phyloP scores from a whole-genome alignment of 1,140 invertebrate genomes.

The Brachionus rotundiformis region DNA sequence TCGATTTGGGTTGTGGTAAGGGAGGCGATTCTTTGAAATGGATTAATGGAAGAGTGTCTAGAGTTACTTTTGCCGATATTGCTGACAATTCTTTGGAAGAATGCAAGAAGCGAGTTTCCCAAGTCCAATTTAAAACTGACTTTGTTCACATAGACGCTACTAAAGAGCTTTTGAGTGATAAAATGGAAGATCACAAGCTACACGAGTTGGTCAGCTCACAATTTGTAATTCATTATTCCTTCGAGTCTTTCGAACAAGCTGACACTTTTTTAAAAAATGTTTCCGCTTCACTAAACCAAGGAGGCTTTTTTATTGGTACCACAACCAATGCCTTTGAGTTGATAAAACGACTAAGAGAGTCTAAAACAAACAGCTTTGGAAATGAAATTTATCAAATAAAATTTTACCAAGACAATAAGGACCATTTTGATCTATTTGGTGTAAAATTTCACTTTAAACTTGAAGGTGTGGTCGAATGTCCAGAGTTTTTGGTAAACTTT shows the following conservation, averaged over 20 bases:
- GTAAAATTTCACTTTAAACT: conserved; percentile 93
- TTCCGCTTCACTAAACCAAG: conserved; percentile 79
- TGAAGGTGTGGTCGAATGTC: conserved; percentile 94
- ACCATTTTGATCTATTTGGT: conserved; percentile 81
- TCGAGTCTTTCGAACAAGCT: conserved; percentile 86
- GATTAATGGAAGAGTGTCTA: conserved; percentile 69
- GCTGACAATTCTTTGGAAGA: conserved; percentile 87
- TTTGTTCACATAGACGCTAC: conserved; percentile 89
- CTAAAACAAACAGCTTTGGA: conserved; percentile 73
- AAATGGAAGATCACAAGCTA: conserved; percentile 61
- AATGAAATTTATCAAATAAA: conserved; percentile 83
- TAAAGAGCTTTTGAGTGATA: conserved; percentile 71
- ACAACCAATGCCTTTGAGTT: conserved; percentile 90
- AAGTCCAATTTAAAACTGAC: conserved; percentile 74
- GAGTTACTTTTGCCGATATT: conserved; percentile 71
- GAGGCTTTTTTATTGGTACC: conserved; percentile 94
- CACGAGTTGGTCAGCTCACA: conserved; percentile 93
- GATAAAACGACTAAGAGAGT: conserved; percentile 72
- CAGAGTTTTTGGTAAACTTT: conserved; percentile 95
- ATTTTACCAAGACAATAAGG: conserved; percentile 71
- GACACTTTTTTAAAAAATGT: conserved; percentile 89
- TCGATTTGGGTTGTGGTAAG: conserved; percentile 80
- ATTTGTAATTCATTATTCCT: conserved; percentile 92
- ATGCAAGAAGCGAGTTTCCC: conserved; percentile 67
- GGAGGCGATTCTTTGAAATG: conserved; percentile 95